Base-by-base conservation (phyloP, 1,140 invertebrate genomes). In the Heliconius melpomene region DNA sequence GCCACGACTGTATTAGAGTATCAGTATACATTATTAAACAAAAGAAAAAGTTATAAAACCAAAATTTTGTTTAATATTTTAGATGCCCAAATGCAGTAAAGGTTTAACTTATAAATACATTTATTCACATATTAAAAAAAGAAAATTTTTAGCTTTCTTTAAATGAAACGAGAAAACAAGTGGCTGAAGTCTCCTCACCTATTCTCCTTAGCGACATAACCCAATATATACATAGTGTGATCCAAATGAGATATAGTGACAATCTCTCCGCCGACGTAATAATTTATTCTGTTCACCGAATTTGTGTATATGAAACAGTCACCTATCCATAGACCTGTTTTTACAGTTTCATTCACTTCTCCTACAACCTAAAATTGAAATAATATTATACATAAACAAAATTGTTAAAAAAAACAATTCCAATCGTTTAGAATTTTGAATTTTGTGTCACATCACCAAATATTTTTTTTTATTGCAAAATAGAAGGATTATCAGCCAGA, bases 241-340 rank as follows among this genome's bases (percentile, higher is more conserved):
- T 99, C 99, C 70, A 99, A 95, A 95, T 99, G 99, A 8, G 99
- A 98, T 54, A 99, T 97, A 2, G 99, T 99, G 1, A 99, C 99
- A 71, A 99, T 98, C 95, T 99, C 99, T 36, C 99, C 99, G 36
- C 99, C 99, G 29, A 99, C 99, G 92, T 99, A 99, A 90, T 99
- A 99, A 93, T 99, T 99, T 20, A 99, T 97, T 77, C 99, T 96
- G 94, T 99, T 99, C 1, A 99, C 97, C 75, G 97, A 97, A 93
- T 99, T 99, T 0, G 99, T 99, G 94, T 99, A 99, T 81, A 99
- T 99, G 91, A 99, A 99, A 92, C 99, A 99, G 93, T 99, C 99
- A 7, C 99, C 99, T 54, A 99, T 98, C 99, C 99, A 99, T 16
- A 99, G 92, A 16, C 98, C 99, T 5, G 99, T 99, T 90, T 98